A percentile compares a stretch with the other conserved stretches of the same genome.
Evolutionary conservation across 1,140 invertebrate genomes (phyloP).

Genomic region (Archivesica marissinica): DNA sequence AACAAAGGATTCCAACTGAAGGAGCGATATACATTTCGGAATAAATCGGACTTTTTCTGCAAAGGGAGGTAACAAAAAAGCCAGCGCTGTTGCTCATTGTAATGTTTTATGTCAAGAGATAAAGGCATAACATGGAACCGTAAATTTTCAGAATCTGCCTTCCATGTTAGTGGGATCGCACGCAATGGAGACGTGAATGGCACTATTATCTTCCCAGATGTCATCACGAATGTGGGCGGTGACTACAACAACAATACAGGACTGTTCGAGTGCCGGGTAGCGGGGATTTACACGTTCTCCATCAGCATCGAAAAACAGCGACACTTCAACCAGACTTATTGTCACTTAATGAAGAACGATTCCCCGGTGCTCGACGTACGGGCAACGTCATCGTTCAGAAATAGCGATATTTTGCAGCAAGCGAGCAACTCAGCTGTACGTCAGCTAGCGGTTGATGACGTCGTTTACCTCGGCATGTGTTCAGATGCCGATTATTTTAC

Average conservation of each 20-base stretch:
- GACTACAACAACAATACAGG: conserved; percentile 43
- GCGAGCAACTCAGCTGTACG: conserved; percentile 32
- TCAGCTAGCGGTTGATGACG: neutral
- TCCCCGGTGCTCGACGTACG: neutral
- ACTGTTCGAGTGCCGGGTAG: conserved; percentile 18
- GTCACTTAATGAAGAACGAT: conserved; percentile 23
- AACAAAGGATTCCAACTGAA: too few species aligned
- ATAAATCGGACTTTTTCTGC: too few species aligned
- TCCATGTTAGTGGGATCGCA: neutral
- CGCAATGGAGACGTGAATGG: neutral
- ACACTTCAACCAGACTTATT: conserved; percentile 9
- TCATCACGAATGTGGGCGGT: conserved; percentile 39
- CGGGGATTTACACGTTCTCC: conserved; percentile 35
- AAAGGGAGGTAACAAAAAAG: too few species aligned
- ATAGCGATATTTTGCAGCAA: neutral
- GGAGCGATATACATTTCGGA: too few species aligned
- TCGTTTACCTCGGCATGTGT: conserved; percentile 29
- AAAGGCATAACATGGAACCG: too few species aligned
- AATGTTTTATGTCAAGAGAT: too few species aligned
- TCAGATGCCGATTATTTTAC: conserved; percentile 3
- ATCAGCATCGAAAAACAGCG: conserved; percentile 46
- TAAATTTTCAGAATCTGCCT: too few species aligned
- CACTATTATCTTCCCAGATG: conserved; percentile 7
- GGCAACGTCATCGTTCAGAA: neutral
- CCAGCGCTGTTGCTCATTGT: too few species aligned